phyloP scores from a whole-genome alignment of 2,797 vertebrate genomes.

The Corythornis leucogaster region DNA sequence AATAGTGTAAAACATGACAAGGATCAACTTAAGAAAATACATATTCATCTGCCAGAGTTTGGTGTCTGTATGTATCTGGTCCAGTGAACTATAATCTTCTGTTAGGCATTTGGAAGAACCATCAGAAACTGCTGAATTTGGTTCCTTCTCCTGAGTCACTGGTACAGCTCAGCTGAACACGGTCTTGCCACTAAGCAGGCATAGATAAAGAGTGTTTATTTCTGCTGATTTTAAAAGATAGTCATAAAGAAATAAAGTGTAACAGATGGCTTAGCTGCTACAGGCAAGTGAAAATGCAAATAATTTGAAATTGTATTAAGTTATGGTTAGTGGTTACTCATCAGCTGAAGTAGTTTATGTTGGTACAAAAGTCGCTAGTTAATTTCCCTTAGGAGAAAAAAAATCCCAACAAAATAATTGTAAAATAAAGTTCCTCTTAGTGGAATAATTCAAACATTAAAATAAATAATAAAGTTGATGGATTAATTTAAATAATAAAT shows the following conservation, averaged over 20 bases:
- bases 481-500: not conserved
- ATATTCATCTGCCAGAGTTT: not conserved
- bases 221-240: not conserved
- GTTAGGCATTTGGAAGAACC: not conserved
- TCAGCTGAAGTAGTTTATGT: not conserved
- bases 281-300: slow-evolving; percentile 20
- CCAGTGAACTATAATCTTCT: not conserved
- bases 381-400: not conserved
- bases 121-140: slow-evolving; percentile 1
- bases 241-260: not conserved
- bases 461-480: not conserved
- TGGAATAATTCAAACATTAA: not conserved
- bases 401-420: not conserved
- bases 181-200: not conserved
- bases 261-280: slow-evolving; percentile 31
- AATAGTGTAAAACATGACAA: not conserved
- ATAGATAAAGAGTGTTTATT: not conserved
- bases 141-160: not conserved
- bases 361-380: not conserved
- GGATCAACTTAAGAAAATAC: not conserved
- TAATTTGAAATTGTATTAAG: slow-evolving; percentile 25
- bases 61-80: not conserved
- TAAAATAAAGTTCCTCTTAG: not conserved
- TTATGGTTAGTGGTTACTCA: slow-evolving; percentile 36
- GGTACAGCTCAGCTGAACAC: not conserved